Conservation (phyloP, 2,888 invertebrate species). For the Chouioia cunea region DNA sequence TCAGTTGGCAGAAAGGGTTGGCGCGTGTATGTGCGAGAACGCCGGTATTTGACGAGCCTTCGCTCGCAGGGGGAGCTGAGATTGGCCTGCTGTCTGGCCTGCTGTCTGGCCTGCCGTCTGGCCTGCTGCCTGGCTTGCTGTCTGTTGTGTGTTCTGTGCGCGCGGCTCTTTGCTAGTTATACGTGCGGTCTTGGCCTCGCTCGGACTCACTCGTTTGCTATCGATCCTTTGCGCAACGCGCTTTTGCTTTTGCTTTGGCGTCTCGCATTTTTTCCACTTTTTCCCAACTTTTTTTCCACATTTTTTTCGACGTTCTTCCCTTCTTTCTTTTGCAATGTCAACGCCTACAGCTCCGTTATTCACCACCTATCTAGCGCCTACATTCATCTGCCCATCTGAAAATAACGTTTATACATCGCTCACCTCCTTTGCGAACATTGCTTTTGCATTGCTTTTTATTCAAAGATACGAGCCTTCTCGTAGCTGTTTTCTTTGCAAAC, state of each 20-base stretch:
- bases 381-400: not conserved
- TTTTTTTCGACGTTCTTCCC: not conserved
- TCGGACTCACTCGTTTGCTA: conserved; percentile 36
- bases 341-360: conserved; percentile 18
- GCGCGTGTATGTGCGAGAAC: conserved; percentile 3
- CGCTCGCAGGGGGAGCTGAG: not conserved
- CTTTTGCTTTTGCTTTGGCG: conserved; percentile 15
- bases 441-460: no score
- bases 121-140: no score
- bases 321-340: conserved; percentile 6
- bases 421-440: no score
- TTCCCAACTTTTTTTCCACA: not conserved
- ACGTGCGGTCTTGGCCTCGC: conserved; percentile 30
- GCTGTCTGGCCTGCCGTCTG: no score
- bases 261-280: not conserved
- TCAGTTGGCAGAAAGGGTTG: conserved; percentile 24
- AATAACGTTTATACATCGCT: no score
- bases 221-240: conserved; percentile 33
- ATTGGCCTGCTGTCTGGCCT: no score
- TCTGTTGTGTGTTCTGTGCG: no score
- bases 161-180: no score
- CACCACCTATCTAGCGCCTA: not conserved
- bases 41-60: conserved; percentile 7
- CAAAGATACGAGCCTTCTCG: no score
- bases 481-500: no score